A percentile compares a stretch with the other conserved stretches of the same genome.
phyloP scores from a whole-genome alignment of 1,140 invertebrate genomes.

The Idris sp. region DNA sequence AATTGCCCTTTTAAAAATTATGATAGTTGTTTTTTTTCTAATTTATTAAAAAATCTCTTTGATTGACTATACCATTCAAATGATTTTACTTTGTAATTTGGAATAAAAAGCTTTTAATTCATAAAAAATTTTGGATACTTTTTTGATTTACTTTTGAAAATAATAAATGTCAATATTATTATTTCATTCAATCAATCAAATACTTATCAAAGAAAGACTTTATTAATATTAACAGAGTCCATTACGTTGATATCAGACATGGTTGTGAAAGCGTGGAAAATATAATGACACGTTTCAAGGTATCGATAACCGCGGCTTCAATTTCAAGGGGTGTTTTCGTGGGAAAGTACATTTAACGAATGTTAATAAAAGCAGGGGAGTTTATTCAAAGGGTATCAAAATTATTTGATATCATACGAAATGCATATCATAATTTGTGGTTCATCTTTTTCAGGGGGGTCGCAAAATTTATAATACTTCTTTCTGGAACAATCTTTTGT shows the following conservation, averaged over 20 bases:
- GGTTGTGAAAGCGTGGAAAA: constrained; percentile 40
- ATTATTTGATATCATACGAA: constrained; percentile 70
- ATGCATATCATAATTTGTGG: constrained; percentile 65
- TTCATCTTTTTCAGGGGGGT: constrained; percentile 47
- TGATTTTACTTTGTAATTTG: too few relatives aligned
- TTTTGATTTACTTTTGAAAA: too few relatives aligned
- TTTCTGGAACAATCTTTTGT: too few relatives aligned
- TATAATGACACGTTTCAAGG: constrained; percentile 54
- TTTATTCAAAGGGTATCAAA: constrained; percentile 66
- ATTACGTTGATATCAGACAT: constrained; percentile 44
- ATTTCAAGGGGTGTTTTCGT: constrained; percentile 70
- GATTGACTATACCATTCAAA: too few relatives aligned
- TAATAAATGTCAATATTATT: too few relatives aligned
- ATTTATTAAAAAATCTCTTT: too few relatives aligned
- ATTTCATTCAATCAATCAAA: constrained; percentile 1
- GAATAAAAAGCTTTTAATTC: too few relatives aligned
- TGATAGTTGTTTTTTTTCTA: too few relatives aligned
- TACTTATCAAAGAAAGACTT: constrained; percentile 21
- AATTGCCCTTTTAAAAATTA: too few relatives aligned
- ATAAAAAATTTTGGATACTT: too few relatives aligned
- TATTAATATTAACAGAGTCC: constrained; percentile 7
- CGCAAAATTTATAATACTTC: too few relatives aligned
- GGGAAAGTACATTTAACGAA: constrained; percentile 68
- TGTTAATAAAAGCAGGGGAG: constrained; percentile 65
- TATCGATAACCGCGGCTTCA: constrained; percentile 66